Conservation (phyloP, 2,888 invertebrate genomes). For the Micoletzkya japonica region DNA sequence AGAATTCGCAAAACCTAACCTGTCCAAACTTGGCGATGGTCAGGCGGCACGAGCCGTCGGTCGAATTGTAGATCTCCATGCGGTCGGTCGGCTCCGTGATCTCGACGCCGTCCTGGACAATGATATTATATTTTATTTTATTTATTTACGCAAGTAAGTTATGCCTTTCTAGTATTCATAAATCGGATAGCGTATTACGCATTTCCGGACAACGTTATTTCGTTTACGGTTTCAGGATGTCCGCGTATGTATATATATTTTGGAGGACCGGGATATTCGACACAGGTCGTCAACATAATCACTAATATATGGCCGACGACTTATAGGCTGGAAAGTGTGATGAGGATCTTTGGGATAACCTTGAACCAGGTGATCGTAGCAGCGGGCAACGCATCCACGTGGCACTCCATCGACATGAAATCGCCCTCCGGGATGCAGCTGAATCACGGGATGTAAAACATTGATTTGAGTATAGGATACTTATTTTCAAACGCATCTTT, state of each 20-base stretch:
- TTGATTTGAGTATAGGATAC: neutral
- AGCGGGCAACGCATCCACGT: slow-evolving; percentile 62
- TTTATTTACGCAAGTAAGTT: slow-evolving; percentile 24
- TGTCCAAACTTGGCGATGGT: slow-evolving; percentile 52
- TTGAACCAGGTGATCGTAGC: slow-evolving; percentile 57
- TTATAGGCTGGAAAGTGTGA: no score
- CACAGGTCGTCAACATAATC: no score
- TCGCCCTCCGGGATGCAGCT: slow-evolving; percentile 45
- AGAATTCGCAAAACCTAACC: slow-evolving; percentile 53
- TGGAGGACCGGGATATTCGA: neutral
- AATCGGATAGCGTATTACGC: no score
- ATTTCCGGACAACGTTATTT: neutral
- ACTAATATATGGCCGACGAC: no score
- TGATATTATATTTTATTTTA: no score
- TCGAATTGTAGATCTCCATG: slow-evolving; percentile 55
- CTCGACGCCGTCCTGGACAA: neutral
- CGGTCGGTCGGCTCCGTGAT: slow-evolving; percentile 37
- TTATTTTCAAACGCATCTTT: neutral
- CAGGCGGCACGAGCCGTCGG: slow-evolving; percentile 61
- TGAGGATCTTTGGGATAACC: slow-evolving; percentile 43
- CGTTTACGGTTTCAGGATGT: slow-evolving; percentile 5
- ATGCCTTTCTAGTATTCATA: slow-evolving; percentile 34
- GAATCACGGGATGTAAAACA: neutral
- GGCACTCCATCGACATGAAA: slow-evolving; percentile 61
- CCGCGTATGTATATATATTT: slow-evolving; percentile 68